Evolutionary conservation across 2,113 vertebrate species (phyloP).

Genomic region (Naja naja): DNA sequence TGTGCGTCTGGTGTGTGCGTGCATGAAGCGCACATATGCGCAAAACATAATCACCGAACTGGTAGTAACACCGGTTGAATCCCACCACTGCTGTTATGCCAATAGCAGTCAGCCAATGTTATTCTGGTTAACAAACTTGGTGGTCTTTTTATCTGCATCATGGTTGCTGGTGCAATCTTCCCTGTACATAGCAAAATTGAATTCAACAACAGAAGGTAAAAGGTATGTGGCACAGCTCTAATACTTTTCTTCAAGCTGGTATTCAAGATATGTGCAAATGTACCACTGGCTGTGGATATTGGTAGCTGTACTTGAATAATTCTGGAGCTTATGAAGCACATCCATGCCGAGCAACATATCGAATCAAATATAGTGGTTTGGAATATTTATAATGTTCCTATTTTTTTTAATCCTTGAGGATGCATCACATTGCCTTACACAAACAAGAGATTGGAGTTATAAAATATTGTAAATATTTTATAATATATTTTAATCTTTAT

Average conservation of each 20-base stretch:
- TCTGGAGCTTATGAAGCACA: not conserved
- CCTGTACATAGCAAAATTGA: not conserved
- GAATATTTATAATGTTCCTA: not conserved
- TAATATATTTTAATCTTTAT: not conserved
- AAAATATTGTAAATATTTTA: too few relatives aligned
- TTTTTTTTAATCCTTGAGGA: not conserved
- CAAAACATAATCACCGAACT: too few relatives aligned
- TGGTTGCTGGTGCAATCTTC: not conserved
- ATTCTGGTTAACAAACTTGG: not conserved
- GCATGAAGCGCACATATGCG: too few relatives aligned
- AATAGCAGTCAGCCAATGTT: not conserved
- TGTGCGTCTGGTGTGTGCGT: too few relatives aligned
- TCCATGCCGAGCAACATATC: not conserved
- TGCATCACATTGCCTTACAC: not conserved
- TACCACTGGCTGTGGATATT: not conserved
- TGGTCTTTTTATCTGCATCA: not conserved
- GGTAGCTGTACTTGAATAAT: not conserved
- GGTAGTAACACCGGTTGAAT: too few relatives aligned
- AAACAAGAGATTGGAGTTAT: not conserved
- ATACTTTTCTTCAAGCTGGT: not conserved
- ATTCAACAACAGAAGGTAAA: not conserved
- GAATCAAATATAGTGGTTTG: not conserved
- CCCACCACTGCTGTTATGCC: not conserved
- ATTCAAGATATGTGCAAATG: not conserved
- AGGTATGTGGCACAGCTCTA: not conserved